Evolutionary conservation across 1,140 invertebrate genomes (phyloP).

Genomic region (Drosophila sp.): DNA sequence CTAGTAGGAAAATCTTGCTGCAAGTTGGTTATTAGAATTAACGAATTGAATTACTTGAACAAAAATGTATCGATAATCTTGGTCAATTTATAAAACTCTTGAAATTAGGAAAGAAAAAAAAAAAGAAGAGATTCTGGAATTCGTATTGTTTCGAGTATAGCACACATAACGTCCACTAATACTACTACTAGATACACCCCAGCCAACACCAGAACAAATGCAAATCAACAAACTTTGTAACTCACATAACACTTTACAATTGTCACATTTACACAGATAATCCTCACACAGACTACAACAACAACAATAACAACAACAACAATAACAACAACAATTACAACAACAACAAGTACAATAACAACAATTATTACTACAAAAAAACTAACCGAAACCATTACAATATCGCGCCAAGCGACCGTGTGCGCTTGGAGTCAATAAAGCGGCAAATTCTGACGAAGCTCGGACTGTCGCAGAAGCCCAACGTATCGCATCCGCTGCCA

Average conservation of each 20-base stretch:
- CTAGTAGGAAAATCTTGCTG: no score
- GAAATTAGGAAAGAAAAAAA: not conserved
- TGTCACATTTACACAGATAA: slow-evolving; percentile 78
- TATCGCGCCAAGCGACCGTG: slow-evolving; percentile 83
- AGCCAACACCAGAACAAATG: slow-evolving; percentile 14
- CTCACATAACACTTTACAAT: slow-evolving; percentile 71
- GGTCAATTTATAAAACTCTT: no score
- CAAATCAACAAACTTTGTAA: slow-evolving; percentile 23
- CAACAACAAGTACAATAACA: slow-evolving; percentile 55
- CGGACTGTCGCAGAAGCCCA: slow-evolving; percentile 87
- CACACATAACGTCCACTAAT: not conserved
- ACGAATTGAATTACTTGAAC: no score
- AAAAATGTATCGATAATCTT: no score
- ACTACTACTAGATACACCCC: not conserved
- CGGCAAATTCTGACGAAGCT: slow-evolving; percentile 90
- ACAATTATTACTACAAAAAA: slow-evolving; percentile 60
- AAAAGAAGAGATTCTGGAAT: not conserved
- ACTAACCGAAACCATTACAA: slow-evolving; percentile 50
- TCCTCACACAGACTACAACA: slow-evolving; percentile 71
- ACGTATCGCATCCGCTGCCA: slow-evolving; percentile 87
- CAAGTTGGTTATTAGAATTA: no score
- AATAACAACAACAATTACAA: slow-evolving; percentile 53
- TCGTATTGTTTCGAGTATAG: slow-evolving; percentile 2
- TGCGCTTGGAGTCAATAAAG: slow-evolving; percentile 90
- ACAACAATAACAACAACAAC: slow-evolving; percentile 54